Evolutionary conservation across 2,797 vertebrate genomes (phyloP), one percentile per base, ranked within the genome.

Genomic region (Setipinna tenuifilis): DNA sequence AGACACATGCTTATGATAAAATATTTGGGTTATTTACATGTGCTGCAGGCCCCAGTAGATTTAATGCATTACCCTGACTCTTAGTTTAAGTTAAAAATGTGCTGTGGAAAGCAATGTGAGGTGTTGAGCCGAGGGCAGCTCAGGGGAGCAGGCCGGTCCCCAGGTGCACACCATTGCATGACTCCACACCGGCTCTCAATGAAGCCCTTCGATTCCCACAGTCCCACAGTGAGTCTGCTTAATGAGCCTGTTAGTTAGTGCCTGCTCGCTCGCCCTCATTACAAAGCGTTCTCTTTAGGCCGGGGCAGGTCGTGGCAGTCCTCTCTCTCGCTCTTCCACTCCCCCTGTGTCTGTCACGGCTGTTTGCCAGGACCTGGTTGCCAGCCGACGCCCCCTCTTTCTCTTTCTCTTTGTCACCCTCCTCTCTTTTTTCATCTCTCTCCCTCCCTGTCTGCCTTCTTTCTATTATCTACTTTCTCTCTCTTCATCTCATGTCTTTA

Each of bases 221-320:
- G 35, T 78, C 71, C 71, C 71, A 7, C 31, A 44, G 71, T 17
- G 31, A 44, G 71, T 41, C 71, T 44, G 16, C 6, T 6, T 78
- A 78, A 78, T 78, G 61, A 83, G 83, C 9, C 41, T 48, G 83
- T 46, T 83, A 83, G 59, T 83, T 83, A 78, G 71, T 50, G 59
- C 59, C 41, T 68, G 83, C 44, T 61, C 6, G 59, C 46, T 65
- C 16, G 58, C 14, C 19, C 58, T 65, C 83, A 62, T 48, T 58
- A 57, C 9, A 3, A 17, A 78, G 21, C 84, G 90, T 93, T 90
- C 95, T 93, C 92, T 89, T 71, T 86, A 88, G 17, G 12, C 46
- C 28, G 16, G 86, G 86, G 71, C 71, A 78, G 19, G 71, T 78
- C 19, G 35, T 44, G 71, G 35, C 71, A 78, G 71, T 44, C 44